phyloP scores from a whole-genome alignment of 2,113 vertebrate genomes.

The Cochlearius cochlearius region DNA sequence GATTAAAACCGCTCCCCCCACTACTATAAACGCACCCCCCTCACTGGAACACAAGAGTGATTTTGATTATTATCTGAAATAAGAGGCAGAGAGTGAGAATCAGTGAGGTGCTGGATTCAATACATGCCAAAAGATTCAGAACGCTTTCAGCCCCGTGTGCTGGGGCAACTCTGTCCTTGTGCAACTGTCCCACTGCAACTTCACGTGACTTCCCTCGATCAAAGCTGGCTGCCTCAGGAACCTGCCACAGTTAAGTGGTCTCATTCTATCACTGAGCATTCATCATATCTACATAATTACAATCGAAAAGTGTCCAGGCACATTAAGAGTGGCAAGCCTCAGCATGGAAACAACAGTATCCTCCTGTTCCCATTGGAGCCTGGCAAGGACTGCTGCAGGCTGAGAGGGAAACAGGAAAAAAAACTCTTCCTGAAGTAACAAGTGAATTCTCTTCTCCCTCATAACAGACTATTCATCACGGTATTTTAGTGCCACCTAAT shows the following conservation, averaged over 20 bases:
- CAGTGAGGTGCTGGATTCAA: neutral
- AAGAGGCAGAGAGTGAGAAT: neutral
- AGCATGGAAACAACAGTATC: neutral
- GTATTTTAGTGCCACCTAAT: neutral
- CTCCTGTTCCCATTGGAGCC: neutral
- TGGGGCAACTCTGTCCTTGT: neutral
- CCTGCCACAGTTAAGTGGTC: neutral
- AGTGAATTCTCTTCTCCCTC: neutral
- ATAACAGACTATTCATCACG: neutral
- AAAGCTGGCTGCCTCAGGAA: neutral
- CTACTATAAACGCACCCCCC: neutral
- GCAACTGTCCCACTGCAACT: neutral
- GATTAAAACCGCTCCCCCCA: neutral
- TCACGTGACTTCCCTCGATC: neutral
- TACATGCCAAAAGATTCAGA: neutral
- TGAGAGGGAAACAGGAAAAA: neutral
- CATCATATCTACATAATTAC: neutral
- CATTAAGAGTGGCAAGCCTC: neutral
- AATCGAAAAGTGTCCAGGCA: neutral
- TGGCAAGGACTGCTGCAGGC: neutral
- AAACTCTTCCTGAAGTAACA: neutral
- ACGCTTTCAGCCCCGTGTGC: fast-evolving
- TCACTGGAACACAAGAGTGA: neutral
- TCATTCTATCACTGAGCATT: constrained; percentile 55
- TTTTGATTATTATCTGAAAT: neutral